Evolutionary conservation across 2,797 vertebrate genomes (phyloP), one percentile per base, ranked within the genome.

Genomic region (Melanotaenia boesemani): DNA sequence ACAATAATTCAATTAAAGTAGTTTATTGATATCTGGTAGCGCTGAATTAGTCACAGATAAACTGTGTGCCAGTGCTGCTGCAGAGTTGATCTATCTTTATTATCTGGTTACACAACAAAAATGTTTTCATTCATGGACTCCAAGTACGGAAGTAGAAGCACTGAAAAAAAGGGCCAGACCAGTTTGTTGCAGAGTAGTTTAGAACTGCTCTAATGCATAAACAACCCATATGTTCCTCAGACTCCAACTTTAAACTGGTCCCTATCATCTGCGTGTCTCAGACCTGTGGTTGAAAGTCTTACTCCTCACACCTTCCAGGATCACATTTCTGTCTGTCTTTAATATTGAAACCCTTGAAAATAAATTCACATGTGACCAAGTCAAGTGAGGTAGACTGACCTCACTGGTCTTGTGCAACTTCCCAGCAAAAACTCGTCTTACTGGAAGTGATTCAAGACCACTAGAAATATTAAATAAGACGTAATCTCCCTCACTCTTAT

Each of bases 191-290:
- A 72, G 26, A 70, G 36, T 59, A 10, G 22, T 41, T 65, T 72
- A 28, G n/a, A 75, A 63, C 70, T 65, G 78, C 59, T 75, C 70
- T 67, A 34, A 74, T 34, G 41, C 55, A 70, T 77, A 61, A 83
- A 80, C 48, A 13, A 61, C 32, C 44, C 24, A 60, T 59, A 32
- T 61, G 32, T 54, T 64, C 48, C 65, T 69, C 70, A 48, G 70
- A 73, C 75, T 15, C 46, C 22, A 66, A 50, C 46, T 61, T 10
- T 18, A 44, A 64, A 26, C 20, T 46, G 37, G 32, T 55, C 52
- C 20, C n/a, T 76, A 69, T 67, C 63, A 56, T 75, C 28, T 34
- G 20, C 26, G 54, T 50, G 54, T 65, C 44, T 80, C 56, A 26
- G 72, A 66, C 66, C 50, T 65, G 61, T 26, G 68, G 67, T 50